Evolutionary conservation across 2,113 vertebrate species (phyloP).

Genomic region (Oostethus manadensis): DNA sequence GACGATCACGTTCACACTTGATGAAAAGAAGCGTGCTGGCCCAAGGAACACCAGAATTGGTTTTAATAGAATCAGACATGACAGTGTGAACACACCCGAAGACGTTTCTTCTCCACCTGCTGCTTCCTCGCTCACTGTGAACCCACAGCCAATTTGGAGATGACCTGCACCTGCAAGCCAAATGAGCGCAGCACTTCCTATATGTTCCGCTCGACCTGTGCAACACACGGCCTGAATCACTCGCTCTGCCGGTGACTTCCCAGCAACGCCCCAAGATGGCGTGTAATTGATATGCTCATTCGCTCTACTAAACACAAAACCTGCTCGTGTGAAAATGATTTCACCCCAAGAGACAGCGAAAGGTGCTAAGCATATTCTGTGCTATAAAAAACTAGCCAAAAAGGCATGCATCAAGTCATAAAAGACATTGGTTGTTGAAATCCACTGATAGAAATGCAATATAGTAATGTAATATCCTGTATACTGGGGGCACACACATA

Average conservation of each 20-base stretch:
- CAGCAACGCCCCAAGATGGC: constrained; percentile 31
- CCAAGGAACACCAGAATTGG: no score
- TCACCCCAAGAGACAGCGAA: constrained; percentile 21
- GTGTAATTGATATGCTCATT: constrained; percentile 34
- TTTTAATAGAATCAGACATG: no score
- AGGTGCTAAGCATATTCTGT: no score
- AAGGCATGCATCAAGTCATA: no score
- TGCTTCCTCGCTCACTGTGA: constrained; percentile 68
- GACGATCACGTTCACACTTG: background rate
- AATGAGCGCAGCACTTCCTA: constrained; percentile 43
- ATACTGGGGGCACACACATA: constrained; percentile 13
- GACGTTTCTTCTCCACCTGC: constrained; percentile 54
- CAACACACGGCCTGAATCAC: constrained; percentile 19
- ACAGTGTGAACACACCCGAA: constrained; percentile 21
- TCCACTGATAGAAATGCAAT: no score
- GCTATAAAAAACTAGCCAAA: no score
- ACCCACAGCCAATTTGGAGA: constrained; percentile 62
- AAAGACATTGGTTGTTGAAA: no score
- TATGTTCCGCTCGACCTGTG: constrained; percentile 45
- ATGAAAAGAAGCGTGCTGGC: constrained; percentile 17
- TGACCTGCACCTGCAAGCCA: constrained; percentile 49
- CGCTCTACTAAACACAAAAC: constrained; percentile 36
- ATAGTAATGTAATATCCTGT: no score
- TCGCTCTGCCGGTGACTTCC: constrained; percentile 30
- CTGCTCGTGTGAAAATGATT: constrained; percentile 27